These are phyloP conservation scores for Bungarus multicinctus DNA, from an alignment of 2,113 vertebrate species.

Conservation along the genomic window DNA sequence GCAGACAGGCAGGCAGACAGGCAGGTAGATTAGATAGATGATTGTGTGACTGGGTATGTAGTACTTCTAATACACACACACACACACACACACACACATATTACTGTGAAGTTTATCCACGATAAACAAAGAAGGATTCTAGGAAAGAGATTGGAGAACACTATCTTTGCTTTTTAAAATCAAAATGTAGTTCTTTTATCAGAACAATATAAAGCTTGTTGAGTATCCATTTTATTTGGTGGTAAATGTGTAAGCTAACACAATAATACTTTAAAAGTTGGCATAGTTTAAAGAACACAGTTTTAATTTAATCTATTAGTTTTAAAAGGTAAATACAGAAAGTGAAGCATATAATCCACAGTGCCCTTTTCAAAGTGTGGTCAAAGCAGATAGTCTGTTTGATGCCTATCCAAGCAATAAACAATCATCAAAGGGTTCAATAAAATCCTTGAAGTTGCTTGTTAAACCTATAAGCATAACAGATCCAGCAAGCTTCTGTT, in stretches of 20 bases:
- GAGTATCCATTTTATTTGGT: accelerated
- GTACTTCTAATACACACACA: too few relatives aligned
- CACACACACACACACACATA: too few relatives aligned
- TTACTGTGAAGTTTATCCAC: not conserved
- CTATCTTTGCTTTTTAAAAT: not conserved
- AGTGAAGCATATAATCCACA: not conserved
- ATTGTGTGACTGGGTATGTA: too few relatives aligned
- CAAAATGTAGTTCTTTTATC: not conserved
- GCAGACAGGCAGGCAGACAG: too few relatives aligned
- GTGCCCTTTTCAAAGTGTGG: not conserved
- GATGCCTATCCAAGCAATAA: not conserved
- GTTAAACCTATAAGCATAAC: not conserved
- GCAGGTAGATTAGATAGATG: not conserved
- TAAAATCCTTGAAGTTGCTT: not conserved
- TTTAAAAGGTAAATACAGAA: not conserved
- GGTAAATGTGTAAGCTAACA: not conserved
- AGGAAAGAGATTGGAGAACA: not conserved
- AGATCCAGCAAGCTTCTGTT: not conserved
- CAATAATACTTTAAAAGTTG: not conserved
- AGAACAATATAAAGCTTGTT: not conserved
- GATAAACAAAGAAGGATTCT: not conserved
- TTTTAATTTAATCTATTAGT: not conserved
- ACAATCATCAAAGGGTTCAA: too few relatives aligned
- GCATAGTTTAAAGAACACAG: not conserved
- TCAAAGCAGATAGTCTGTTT: not conserved